Evolutionary conservation across 2,888 invertebrate genomes (phyloP), one percentile per base, ranked within the genome.

Genomic region (Cryptus viduatorius): DNA sequence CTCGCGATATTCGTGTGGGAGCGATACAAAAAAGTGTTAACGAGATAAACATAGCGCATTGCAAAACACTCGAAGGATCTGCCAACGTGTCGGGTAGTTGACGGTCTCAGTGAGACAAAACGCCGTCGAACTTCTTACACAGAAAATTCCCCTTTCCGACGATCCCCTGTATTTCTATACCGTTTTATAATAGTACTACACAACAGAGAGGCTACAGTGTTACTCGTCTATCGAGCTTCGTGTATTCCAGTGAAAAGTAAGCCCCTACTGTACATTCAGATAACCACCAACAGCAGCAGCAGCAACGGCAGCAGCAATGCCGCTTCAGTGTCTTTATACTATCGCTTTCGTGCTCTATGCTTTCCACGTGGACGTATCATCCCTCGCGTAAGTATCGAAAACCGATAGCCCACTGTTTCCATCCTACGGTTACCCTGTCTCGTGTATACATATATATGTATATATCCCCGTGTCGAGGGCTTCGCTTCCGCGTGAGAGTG

Each of bases 331-430:
- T 73, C 78, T 79, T 48, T 69, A 56, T 71, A 24, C 73, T 61
- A 3, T 29, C 68, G 12, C 56, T 77, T 65, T 77, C 19, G 37
- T 46, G 44, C 48, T 61, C 48, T 72, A 42, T 79, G 56, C 64
- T 67, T 19, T 79, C 44, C 46, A 61, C 69, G 67, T 68, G 75
- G 64, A 83, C 75, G 75, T 79, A 64, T 71, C 83, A 56, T 73
- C 73, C 76, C 77, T 67, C 69, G 46, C 37, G 24, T 61, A 82
- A 86, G 82, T 89, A 89, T 89, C 85, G 88, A 48, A 88, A 89
- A 89, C 87, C 89, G 84, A 89, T 89, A 87, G 72, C 50, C 64
- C 37, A 77, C 59, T 75, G 61, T 79, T 68, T 83, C 68, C 69
- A 53, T 73, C 61, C 67, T 53, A 24, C 61, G 61, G 67, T 67